phyloP scores from a whole-genome alignment of 2,113 vertebrate genomes.

The Nesogale talazaci region DNA sequence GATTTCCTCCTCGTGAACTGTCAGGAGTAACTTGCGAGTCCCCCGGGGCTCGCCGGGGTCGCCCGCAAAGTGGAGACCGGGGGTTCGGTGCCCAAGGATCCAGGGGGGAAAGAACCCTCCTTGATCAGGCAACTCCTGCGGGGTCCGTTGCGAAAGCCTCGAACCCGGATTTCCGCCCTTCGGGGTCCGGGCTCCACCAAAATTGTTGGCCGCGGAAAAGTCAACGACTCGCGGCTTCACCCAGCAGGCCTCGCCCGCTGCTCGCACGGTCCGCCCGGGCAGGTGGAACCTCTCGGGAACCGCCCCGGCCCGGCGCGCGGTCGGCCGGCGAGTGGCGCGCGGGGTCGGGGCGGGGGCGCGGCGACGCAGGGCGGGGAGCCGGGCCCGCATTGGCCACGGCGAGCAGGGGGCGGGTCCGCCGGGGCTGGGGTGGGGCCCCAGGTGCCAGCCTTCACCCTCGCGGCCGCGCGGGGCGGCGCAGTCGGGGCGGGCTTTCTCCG shows the following conservation, averaged over 20 bases:
- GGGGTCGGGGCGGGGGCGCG: rapidly evolving
- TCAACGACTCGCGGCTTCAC: rapidly evolving
- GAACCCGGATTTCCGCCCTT: background rate
- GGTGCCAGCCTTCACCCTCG: background rate
- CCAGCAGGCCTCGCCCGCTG: background rate
- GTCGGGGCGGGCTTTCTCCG: background rate
- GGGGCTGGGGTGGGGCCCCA: background rate
- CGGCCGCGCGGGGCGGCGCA: rapidly evolving
- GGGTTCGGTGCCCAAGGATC: too few species aligned
- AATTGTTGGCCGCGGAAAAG: background rate
- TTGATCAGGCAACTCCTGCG: background rate
- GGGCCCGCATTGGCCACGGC: too few species aligned
- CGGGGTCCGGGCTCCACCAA: background rate
- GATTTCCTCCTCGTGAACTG: background rate
- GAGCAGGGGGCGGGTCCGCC: background rate
- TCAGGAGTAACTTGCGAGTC: background rate
- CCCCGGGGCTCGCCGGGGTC: background rate
- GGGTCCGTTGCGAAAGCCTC: background rate
- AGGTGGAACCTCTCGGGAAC: background rate
- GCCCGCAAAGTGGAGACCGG: background rate
- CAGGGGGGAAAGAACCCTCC: background rate
- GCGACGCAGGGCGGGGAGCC: rapidly evolving
- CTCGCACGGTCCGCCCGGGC: background rate
- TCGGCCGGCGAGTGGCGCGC: background rate
- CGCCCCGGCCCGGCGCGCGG: rapidly evolving